Base-by-base conservation (phyloP, 2,797 vertebrate species). In the Neosilurus hyrtlii region DNA sequence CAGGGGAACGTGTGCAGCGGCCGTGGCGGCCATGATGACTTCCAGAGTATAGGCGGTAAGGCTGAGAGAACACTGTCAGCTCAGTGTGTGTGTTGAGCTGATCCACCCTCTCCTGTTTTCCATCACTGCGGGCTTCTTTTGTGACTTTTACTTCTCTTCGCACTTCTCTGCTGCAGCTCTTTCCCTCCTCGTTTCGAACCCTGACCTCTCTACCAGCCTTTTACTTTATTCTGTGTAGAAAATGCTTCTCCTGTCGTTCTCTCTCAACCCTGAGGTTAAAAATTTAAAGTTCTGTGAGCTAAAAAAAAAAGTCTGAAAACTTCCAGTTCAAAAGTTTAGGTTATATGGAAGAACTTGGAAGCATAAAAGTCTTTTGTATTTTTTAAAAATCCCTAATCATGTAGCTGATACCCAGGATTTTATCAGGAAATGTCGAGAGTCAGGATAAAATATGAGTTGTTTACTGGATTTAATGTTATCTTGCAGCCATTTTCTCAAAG, bases 31-130 rank as follows among this genome's bases (percentile, higher is more conserved):
- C 57, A n/a, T 85, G 74, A 85, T 65, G 74, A 72, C 62, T 79
- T 80, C 73, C 81, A 84, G 78, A 81, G 78, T 59, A 51, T 35
- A 14, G 62, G 71, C 52, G 68, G 59, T 72, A 75, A 83, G 82
- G 54, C 65, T n/a, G 65, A 83, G 57, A 71, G 59, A 61, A 84
- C 49, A 70, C 37, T 80, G 80, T 83, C 83, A 87, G 83, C 59
- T 71, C 80, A 80, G 67, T 82, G 75, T 83, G 80, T 80, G 77
- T 76, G 75, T 61, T 16, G 43, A 66, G 84, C 52, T 26, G 18
- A 65, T 65, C 80, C 70, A 9, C 81, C 67, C 73, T 14, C 68
- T 77, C 71, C 80, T 89, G 80, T 51, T 81, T 72, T 74, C 59
- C 65, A 54, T 76, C 11, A 52, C 56, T 52, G 30, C 49, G 65